Evolutionary conservation across 2,888 invertebrate genomes (phyloP), one percentile per base, ranked within the genome.

Genomic region (Euplagia quadripunctaria): DNA sequence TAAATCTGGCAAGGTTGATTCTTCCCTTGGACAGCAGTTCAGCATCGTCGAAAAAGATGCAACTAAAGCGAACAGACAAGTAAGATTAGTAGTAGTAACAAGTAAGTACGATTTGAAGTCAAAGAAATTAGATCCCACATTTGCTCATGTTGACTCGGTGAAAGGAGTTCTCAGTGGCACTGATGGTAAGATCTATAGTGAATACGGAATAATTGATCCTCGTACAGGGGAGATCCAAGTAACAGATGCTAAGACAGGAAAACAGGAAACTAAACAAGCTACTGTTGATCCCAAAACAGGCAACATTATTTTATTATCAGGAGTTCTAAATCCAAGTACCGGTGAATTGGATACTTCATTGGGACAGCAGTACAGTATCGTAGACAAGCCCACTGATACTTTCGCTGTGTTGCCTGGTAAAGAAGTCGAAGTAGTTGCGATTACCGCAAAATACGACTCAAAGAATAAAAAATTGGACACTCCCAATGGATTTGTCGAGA

Each of bases 41-140:
- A 97, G 96, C 81, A 96, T 97, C 67, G 96, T 97, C 4, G 97
- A 97, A 74, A 97, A 97, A 86, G 97, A 97, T 77, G 97, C 97
- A 64, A 96, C 97, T 0, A 96, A 96, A 81, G 97, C 97, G 0
- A 97, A 97, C 76, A 90, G 96, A 82, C 96, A 95, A 91, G 96
- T 97, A 1, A 96, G 97, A 87, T 87, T 97, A 72, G 94, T 97
- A 74, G 96, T 97, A 1, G 95, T 97, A 46, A 97, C 97, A 63
- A 96, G 96, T 77, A 97, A 96, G 87, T 96, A 96, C 82, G 97
- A 97, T 85, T 91, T 96, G 49, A 97, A 97, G 85, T 90, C 84
- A 64, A 96, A 91, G 82, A 96, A 95, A 77, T 82, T 95, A 14
- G 96, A 96, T 77, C 96, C 97, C 63, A 94, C 96, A 5, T 97